These are phyloP conservation scores for Podarcis raffonei DNA, from an alignment of 2,113 vertebrate genomes.

Conservation along the genomic window DNA sequence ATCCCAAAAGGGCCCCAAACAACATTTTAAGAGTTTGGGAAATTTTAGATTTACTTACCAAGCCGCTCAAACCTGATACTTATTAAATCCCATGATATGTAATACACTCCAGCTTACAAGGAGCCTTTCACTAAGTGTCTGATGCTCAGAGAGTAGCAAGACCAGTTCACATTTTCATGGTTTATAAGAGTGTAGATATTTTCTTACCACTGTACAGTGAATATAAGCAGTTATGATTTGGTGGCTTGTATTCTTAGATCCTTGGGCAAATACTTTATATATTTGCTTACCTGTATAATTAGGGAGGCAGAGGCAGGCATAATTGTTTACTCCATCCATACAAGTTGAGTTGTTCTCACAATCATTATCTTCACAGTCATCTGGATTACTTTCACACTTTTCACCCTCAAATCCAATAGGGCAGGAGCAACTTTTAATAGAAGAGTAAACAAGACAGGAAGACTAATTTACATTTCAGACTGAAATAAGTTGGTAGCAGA, in stretches of 20 bases:
- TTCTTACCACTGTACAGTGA: conserved; percentile 38
- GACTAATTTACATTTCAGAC: conserved; percentile 30
- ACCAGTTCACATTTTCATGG: conserved; percentile 62
- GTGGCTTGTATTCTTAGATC: neutral
- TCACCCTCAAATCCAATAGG: conserved; percentile 89
- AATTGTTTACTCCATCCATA: conserved; percentile 94
- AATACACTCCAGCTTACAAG: conserved; percentile 66
- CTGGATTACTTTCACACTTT: conserved; percentile 89
- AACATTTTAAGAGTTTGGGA: conserved; percentile 72
- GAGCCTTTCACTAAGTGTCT: conserved; percentile 62
- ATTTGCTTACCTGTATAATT: conserved; percentile 88
- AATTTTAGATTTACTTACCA: conserved; percentile 69
- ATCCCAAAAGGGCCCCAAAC: conserved; percentile 63
- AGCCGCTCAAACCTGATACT: conserved; percentile 68
- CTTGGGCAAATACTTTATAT: neutral
- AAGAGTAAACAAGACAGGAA: neutral
- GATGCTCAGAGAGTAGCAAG: conserved; percentile 62
- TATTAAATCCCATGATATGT: conserved; percentile 68
- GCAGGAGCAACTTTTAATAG: conserved; percentile 85
- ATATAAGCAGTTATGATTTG: conserved; percentile 31
- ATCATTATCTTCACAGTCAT: conserved; percentile 96
- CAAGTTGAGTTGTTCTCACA: conserved; percentile 97
- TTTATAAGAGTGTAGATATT: conserved; percentile 59
- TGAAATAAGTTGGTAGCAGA: neutral
- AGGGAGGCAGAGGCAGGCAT: conserved; percentile 88